Evolutionary conservation across 2,888 invertebrate species (phyloP), one percentile per base, ranked within the genome.

Genomic region (Crematogaster levior): DNA sequence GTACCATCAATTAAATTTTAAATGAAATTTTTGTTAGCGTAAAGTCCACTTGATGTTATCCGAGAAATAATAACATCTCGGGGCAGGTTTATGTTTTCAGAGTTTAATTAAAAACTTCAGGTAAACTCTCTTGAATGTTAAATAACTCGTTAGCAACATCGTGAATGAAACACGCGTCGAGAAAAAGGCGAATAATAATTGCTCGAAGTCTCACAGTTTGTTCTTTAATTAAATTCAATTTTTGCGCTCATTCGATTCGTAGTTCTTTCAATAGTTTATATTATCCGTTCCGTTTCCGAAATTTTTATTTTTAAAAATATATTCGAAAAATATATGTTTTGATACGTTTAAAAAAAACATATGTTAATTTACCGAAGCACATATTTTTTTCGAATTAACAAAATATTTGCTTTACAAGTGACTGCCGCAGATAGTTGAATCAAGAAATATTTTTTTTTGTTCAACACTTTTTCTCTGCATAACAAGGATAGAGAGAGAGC

Each of bases 151-250:
- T 75, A 40, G 53, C 51, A n/a, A 63, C n/a, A 75, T 53, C 34
- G n/a, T 51, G 27, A 63, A 75, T 75, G 27, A 27, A 63, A 61
- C 40, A 40, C 30, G 75, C 63, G 27, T 12, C 40, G 40, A 27
- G 37, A 15, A 40, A 40, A 53, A 30, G 40, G 53, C 30, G 40
- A 53, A 65, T 65, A 61, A 51, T 74, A 74, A 74, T 65, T n/a
- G 53, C 21, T 34, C 53, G 3, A 65, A 65, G 65, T 53, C 63
- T 63, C 37, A 2, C 58, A n/a, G 40, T 65, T 7, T 51, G 27
- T 51, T 40, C 27, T 65, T 65, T 75, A 65, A 75, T 75, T 65
- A 53, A 75, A 63, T 63, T 10, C n/a, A 63, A 63, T 53, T 63
- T 75, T 53, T 40, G 1, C 40, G 51, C 65, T 53, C 15, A n/a